Conservation (phyloP, 2,888 invertebrate species). For the Atherix ibis region DNA sequence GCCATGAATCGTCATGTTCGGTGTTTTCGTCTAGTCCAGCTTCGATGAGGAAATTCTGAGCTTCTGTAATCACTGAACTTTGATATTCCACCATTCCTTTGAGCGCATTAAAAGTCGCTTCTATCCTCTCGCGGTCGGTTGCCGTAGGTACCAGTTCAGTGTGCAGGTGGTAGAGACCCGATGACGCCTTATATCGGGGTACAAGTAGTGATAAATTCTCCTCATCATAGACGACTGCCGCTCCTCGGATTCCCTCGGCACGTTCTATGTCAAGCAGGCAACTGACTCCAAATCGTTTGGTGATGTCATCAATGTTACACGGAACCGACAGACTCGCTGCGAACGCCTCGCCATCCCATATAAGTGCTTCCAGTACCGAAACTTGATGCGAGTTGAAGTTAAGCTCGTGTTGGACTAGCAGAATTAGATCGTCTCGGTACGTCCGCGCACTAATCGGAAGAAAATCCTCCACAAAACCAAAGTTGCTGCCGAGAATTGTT, state of each 20-base stretch:
- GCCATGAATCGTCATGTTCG: neutral
- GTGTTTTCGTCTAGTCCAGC: too few species aligned
- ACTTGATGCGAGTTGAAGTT: constrained; percentile 25
- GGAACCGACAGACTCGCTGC: constrained; percentile 23
- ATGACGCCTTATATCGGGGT: constrained; percentile 22
- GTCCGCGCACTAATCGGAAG: constrained; percentile 26
- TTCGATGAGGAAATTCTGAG: too few species aligned
- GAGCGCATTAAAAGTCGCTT: constrained; percentile 21
- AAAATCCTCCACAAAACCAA: constrained; percentile 26
- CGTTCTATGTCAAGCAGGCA: constrained; percentile 27
- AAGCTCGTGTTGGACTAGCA: constrained; percentile 31
- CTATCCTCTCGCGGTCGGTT: constrained; percentile 22
- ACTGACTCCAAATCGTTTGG: constrained; percentile 18
- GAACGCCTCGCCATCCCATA: constrained; percentile 32
- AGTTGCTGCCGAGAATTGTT: constrained; percentile 24
- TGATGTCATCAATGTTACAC: constrained; percentile 20
- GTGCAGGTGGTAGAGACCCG: constrained; percentile 24
- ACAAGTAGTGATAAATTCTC: constrained; percentile 22
- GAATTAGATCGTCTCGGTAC: constrained; percentile 30
- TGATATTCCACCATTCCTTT: constrained; percentile 21
- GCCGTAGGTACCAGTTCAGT: constrained; percentile 22
- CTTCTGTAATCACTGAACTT: constrained; percentile 17
- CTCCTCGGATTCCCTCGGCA: constrained; percentile 23
- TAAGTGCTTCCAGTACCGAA: constrained; percentile 25
- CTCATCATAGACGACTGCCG: constrained; percentile 18